Percentiles rank a stretch among this genome's conserved stretches.
These are phyloP conservation scores for Propithecus deckenii DNA, from an alignment of 2,797 vertebrate genomes.

Conservation along the genomic window DNA sequence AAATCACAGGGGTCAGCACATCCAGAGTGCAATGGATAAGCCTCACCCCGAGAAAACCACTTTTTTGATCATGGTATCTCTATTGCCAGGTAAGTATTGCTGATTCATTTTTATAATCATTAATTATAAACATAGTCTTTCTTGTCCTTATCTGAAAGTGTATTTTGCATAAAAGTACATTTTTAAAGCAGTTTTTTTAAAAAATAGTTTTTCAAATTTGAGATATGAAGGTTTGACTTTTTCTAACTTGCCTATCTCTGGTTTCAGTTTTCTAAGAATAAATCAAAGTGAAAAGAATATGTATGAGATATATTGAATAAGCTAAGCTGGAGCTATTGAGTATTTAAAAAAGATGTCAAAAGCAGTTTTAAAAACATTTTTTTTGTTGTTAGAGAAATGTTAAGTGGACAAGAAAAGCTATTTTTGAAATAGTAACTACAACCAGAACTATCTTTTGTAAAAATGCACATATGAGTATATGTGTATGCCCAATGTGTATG, in stretches of 20 bases:
- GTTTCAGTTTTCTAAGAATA: conserved; percentile 18
- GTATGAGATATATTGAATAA: not conserved
- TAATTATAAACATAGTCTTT: conserved; percentile 10
- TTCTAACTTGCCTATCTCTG: not conserved
- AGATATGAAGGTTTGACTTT: conserved; percentile 18
- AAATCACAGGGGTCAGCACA: not conserved
- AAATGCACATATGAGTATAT: not conserved
- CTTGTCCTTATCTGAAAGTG: not conserved
- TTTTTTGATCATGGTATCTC: not conserved
- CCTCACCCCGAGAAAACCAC: not conserved
- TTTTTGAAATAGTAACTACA: not conserved
- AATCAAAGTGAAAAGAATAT: not conserved
- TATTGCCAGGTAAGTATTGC: not conserved
- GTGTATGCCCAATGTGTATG: not conserved
- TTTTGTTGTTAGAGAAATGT: not conserved
- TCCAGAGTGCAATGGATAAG: not conserved
- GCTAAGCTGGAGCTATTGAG: not conserved
- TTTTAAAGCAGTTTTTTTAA: not conserved
- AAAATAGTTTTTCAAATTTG: conserved; percentile 26
- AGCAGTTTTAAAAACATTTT: not conserved
- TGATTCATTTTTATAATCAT: not conserved
- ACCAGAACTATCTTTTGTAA: not conserved
- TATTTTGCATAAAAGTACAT: not conserved
- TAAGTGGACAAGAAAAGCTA: not conserved
- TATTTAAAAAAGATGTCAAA: not conserved